Evolutionary conservation across 2,888 invertebrate species (phyloP), one percentile per base, ranked within the genome.

Genomic region (Parochlus steinenii): DNA sequence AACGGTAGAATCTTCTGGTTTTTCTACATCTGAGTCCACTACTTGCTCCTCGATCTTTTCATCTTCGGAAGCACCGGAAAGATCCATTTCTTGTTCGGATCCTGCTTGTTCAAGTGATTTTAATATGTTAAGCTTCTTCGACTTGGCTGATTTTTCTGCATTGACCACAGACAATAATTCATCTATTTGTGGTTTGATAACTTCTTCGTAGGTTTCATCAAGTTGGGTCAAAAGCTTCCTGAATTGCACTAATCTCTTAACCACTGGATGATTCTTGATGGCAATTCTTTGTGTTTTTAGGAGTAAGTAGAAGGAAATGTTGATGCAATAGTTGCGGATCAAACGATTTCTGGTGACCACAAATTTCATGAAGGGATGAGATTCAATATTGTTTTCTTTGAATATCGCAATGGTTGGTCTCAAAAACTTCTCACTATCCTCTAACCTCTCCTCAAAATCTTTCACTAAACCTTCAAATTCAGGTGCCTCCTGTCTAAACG

Each of bases 191-290:
- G 71, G 71, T 46, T 71, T 65, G 20, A 80, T 64, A 3, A 74
- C 61, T 48, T 74, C 66, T 38, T 71, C 64, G 54, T 75, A 82
- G 35, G 73, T 66, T 7, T 72, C 67, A 43, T 76, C 73, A 43
- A 86, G 58, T 61, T 85, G 74, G 41, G 71, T 67, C 30, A 87
- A 58, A 47, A 87, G 63, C 54, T 82, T 71, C 41, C 76, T 68
- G 48, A 81, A 80, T 50, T 86, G 82, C 39, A 79, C 74, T 33
- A 95, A 62, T 41, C 85, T 67, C 52, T 83, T 81, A 27, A 85
- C 70, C 10, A 93, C 74, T n/a, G 95, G 93, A 64, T 97, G 95
- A 45, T 76, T 74, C 47, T 74, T 71, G 15, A 83, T 65, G 36
- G 70, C 66, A 15, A 67, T 59, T 46, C 72, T 73, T 49, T 76